Evolutionary conservation across 2,797 vertebrate species (phyloP).

Genomic region (Orientallactaga sibirica): DNA sequence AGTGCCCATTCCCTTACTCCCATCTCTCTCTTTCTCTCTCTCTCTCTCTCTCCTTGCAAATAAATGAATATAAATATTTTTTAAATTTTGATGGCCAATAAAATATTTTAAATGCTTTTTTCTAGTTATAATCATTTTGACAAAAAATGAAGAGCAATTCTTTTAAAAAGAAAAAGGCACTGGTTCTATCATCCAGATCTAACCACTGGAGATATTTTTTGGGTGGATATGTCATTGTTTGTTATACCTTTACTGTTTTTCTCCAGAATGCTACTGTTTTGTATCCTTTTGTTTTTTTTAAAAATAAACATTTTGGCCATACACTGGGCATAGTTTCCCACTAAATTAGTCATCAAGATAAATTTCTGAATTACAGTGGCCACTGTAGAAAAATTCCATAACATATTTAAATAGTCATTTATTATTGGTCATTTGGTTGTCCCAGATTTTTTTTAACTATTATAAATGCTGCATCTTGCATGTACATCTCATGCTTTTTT

Average conservation of each 20-base stretch:
- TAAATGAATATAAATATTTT: too few relatives aligned
- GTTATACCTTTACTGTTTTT: background rate
- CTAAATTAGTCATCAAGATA: background rate
- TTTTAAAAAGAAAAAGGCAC: background rate
- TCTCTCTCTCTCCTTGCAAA: too few relatives aligned
- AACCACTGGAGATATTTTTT: background rate
- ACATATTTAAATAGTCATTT: background rate
- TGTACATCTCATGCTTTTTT: background rate
- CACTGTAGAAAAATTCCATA: too few relatives aligned
- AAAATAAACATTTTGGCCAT: background rate
- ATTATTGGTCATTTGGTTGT: background rate
- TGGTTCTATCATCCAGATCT: background rate
- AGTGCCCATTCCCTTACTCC: too few relatives aligned
- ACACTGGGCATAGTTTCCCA: background rate
- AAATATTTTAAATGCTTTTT: constrained; percentile 40
- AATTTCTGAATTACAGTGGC: background rate
- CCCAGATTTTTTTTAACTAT: background rate
- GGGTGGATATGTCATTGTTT: background rate
- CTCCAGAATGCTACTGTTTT: background rate
- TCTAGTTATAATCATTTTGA: background rate
- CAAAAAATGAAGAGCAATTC: background rate
- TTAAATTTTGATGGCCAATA: background rate
- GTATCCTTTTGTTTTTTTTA: background rate
- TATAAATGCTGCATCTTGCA: background rate
- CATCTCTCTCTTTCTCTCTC: too few relatives aligned